phyloP scores from a whole-genome alignment of 1,140 invertebrate genomes.

The Gryllus bimaculatus region DNA sequence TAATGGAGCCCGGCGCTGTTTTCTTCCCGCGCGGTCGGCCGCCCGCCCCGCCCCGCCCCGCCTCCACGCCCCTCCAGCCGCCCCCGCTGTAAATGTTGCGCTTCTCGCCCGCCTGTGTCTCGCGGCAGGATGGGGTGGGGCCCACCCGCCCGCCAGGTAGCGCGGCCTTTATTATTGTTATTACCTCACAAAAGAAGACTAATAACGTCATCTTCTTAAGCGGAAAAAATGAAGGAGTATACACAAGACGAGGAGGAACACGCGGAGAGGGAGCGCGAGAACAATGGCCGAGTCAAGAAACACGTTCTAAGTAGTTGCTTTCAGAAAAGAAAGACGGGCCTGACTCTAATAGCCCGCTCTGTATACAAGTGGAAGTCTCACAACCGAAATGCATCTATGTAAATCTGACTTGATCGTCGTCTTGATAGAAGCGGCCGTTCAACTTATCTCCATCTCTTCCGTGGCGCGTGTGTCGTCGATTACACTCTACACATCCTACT shows the following conservation, averaged over 20 bases:
- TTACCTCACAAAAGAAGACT: slow-evolving; percentile 1
- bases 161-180: neutral
- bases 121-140: no score
- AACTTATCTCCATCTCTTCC: neutral
- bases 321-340: neutral
- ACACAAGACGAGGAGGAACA: neutral
- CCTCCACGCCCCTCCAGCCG: no score
- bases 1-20: no score
- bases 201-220: neutral
- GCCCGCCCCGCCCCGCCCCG: no score
- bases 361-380: neutral
- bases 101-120: no score
- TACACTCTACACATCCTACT: neutral
- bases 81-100: no score
- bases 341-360: neutral
- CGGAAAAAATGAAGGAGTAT: neutral
- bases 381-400: neutral
- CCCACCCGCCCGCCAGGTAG: neutral
- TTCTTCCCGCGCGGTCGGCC: no score
- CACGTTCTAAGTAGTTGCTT: slow-evolving; percentile 1
- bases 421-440: neutral
- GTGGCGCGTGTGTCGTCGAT: neutral
- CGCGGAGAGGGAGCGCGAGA: neutral
- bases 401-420: neutral
- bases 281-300: neutral